These are phyloP conservation scores for Campoletis raptor DNA, from an alignment of 2,888 invertebrate species.

Conservation along the genomic window DNA sequence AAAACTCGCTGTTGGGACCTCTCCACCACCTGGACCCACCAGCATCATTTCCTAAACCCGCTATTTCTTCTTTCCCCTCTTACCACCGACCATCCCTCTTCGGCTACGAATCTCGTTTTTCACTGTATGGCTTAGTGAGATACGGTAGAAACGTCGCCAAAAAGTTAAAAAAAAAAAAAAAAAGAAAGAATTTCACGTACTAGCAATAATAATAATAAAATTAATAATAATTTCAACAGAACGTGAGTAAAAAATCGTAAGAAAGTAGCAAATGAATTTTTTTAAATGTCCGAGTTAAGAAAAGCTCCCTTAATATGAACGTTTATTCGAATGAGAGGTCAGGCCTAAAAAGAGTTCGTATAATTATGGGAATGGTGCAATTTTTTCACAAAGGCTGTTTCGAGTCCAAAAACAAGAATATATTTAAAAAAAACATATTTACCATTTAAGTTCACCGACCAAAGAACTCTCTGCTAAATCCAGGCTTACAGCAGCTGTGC, in stretches of 20 bases:
- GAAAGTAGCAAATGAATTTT: neutral
- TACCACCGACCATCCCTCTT: slow-evolving; percentile 2
- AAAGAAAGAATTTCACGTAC: slow-evolving; percentile 38
- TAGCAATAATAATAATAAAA: slow-evolving; percentile 56
- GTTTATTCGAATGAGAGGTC: neutral
- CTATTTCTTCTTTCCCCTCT: neutral
- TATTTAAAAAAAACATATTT: slow-evolving; percentile 83
- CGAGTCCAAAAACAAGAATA: slow-evolving; percentile 20
- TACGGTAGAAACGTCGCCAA: slow-evolving; percentile 23
- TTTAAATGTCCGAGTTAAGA: neutral
- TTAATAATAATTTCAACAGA: neutral
- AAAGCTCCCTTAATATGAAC: neutral
- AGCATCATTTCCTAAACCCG: slow-evolving; percentile 29
- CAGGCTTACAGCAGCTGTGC: slow-evolving; percentile 83
- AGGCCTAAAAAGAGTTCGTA: neutral
- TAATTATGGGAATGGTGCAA: neutral
- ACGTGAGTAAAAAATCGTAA: neutral
- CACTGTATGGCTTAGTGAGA: slow-evolving; percentile 42
- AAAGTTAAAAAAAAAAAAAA: slow-evolving; percentile 8
- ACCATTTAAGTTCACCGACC: slow-evolving; percentile 81
- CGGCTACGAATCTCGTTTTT: slow-evolving; percentile 31
- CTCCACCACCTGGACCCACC: slow-evolving; percentile 52
- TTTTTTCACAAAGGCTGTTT: neutral
- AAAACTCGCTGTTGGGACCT: slow-evolving; percentile 75
- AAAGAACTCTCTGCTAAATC: slow-evolving; percentile 83